These are phyloP conservation scores for Acanthaster planci DNA, from an alignment of 35 echinoderm and acorn worm genomes.

Conservation along the genomic window DNA sequence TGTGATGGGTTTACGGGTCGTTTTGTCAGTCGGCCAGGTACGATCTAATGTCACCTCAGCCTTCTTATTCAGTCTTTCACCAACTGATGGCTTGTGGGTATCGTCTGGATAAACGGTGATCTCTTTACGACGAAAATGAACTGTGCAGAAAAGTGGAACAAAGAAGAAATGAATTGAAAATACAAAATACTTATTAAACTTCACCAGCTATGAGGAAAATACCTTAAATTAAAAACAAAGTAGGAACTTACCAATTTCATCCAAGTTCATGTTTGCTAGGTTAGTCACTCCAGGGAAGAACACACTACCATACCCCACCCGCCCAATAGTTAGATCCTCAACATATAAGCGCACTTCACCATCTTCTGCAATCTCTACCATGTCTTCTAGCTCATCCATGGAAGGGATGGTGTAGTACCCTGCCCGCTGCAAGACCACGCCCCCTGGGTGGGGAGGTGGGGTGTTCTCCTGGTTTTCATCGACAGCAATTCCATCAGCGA, in stretches of 20 bases:
- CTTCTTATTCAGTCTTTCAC: conserved; percentile 86
- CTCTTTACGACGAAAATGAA: conserved; percentile 93
- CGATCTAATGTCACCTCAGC: conserved; percentile 93
- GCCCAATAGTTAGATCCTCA: conserved; percentile 78
- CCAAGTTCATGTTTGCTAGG: conserved; percentile 72
- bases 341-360: conserved; percentile 35
- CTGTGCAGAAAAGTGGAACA: conserved; percentile 39
- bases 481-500: background rate
- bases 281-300: conserved; percentile 90
- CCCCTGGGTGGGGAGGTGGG: conserved; percentile 76
- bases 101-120: conserved; percentile 96
- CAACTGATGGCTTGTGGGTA: conserved; percentile 64
- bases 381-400: conserved; percentile 67
- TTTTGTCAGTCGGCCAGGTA: conserved; percentile 93
- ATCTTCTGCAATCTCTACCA: conserved; percentile 55
- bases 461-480: conserved; percentile 61
- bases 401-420: conserved; percentile 87
- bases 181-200: too few relatives aligned
- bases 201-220: too few relatives aligned
- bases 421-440: conserved; percentile 54
- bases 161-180: too few relatives aligned
- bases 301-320: conserved; percentile 87
- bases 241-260: conserved; percentile 87
- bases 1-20: conserved; percentile 74
- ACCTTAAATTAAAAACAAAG: too few relatives aligned